These are phyloP conservation scores for Cremastinae sp. DNA, from an alignment of 2,888 invertebrate genomes.

Conservation along the genomic window DNA sequence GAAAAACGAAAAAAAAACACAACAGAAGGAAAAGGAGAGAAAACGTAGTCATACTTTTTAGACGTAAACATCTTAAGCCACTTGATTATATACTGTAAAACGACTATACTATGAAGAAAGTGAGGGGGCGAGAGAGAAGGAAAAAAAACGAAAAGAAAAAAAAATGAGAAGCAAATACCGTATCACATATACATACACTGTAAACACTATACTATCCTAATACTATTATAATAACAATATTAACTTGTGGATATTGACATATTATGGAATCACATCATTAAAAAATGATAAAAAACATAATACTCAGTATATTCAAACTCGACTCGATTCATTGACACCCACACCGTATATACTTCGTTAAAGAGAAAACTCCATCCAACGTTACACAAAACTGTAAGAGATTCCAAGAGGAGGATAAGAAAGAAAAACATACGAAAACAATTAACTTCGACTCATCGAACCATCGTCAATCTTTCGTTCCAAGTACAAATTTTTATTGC, in stretches of 20 bases:
- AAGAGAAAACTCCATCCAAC: constrained; percentile 46
- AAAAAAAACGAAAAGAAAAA: constrained; percentile 62
- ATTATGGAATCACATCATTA: constrained; percentile 80
- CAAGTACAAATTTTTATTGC: too few relatives aligned
- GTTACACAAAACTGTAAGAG: constrained; percentile 7
- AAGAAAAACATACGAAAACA: constrained; percentile 8
- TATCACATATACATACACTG: constrained; percentile 77
- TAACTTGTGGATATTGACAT: constrained; percentile 80
- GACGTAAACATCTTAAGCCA: constrained; percentile 57
- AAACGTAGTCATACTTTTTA: constrained; percentile 57
- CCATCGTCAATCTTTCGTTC: too few relatives aligned
- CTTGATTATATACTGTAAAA: constrained; percentile 56
- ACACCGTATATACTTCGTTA: constrained; percentile 66
- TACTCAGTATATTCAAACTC: constrained; percentile 65
- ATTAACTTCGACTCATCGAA: neutral
- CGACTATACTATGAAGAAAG: constrained; percentile 48
- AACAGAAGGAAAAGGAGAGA: constrained; percentile 14
- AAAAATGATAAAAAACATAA: constrained; percentile 63
- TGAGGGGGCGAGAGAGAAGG: constrained; percentile 9
- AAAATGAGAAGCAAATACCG: constrained; percentile 67
- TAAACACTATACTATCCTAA: constrained; percentile 67
- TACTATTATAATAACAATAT: constrained; percentile 77
- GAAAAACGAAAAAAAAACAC: constrained; percentile 13
- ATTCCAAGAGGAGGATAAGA: neutral
- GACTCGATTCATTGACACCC: constrained; percentile 80